Evolutionary conservation across 2,888 invertebrate genomes (phyloP), one percentile per base, ranked within the genome.

Genomic region (Hyposoter dolosus): DNA sequence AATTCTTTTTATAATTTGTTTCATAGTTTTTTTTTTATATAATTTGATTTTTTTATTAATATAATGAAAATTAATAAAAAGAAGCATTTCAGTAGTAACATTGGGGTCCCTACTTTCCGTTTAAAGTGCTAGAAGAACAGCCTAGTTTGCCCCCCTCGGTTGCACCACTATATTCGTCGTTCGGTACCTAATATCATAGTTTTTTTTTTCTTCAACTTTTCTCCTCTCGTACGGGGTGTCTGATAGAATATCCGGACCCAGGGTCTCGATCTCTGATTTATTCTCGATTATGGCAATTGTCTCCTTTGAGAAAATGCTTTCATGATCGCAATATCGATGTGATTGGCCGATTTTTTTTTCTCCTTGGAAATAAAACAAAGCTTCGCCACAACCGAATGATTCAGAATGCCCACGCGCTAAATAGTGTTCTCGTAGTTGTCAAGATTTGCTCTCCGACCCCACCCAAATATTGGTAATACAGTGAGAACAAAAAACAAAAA

Each of bases 121-220:
- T 94, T 93, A 90, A 93, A 95, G 96, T 96, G 96, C 96, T 96
- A 96, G 96, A 96, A 96, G 96, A 96, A 96, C 96, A 96, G 96
- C 96, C 95, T 95, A 94, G 94, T 93, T 95, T 94, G 94, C 94
- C 94, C 95, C 94, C 94, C 94, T 93, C 93, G 92, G 93, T 92
- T 91, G 92, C 94, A 93, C 94, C 95, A 95, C 95, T 95, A 90
- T 89, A 82, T 86, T 90, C 87, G 84, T 88, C 80, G 86, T 83
- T 87, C 86, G 89, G 56, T 68, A 65, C 75, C 82, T 76, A 56
- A 79, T 89, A 86, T 85, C 85, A 88, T 87, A 82, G 45, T 65
- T 65, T 35, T 65, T 65, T 5, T 65, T 40, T 32, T 10, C 45
- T 60, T 28, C 23, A 60, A 43, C 45, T 45, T 63, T 43, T 60